Evolutionary conservation across 2,113 vertebrate genomes (phyloP).

Genomic region (Oreocharis arfaki): DNA sequence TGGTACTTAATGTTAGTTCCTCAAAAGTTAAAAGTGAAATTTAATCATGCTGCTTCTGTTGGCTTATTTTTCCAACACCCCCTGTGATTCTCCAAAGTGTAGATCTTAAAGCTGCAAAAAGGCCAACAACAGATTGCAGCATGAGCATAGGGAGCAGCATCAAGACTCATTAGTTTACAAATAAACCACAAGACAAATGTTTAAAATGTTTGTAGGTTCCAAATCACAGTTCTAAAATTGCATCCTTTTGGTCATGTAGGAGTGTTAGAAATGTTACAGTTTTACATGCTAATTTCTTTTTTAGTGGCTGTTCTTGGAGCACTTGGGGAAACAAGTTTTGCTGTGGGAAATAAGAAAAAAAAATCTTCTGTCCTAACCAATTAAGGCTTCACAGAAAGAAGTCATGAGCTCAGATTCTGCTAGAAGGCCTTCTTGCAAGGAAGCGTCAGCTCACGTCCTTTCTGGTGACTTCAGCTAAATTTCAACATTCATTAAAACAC

Average conservation of each 20-base stretch:
- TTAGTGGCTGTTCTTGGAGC: conserved; percentile 30
- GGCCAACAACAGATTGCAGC: conserved; percentile 39
- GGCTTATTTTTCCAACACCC: conserved; percentile 36
- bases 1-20: background rate
- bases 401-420: background rate
- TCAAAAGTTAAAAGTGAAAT: conserved; percentile 49
- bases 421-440: conserved; percentile 5
- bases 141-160: conserved; percentile 30
- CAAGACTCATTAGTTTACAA: conserved; percentile 56
- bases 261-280: conserved; percentile 46
- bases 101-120: conserved; percentile 42
- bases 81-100: conserved; percentile 30
- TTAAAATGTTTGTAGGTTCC: conserved; percentile 31
- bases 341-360: background rate
- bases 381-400: background rate
- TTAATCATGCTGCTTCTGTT: conserved; percentile 44
- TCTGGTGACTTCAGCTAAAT: background rate
- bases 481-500: conserved; percentile 31
- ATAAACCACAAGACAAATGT: conserved; percentile 36
- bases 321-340: background rate
- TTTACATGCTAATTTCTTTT: conserved; percentile 40
- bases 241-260: conserved; percentile 57
- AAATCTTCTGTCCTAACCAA: conserved; percentile 49
- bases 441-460: background rate
- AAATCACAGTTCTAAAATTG: conserved; percentile 65